Percentiles rank a stretch among this genome's conserved stretches.
Conservation (phyloP, 2,888 invertebrate genomes). For the Philereme transversata region DNA sequence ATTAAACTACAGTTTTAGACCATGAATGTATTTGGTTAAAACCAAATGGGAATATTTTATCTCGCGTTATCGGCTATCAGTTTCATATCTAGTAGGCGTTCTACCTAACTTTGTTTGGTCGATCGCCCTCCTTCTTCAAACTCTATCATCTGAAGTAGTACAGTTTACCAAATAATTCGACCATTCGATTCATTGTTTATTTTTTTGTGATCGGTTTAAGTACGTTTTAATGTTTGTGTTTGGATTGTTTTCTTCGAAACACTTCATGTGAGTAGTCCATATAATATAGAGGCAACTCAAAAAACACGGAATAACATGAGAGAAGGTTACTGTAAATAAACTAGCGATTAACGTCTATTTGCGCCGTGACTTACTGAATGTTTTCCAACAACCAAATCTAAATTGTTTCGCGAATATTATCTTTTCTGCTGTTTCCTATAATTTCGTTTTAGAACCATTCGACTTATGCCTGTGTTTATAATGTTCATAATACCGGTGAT, state of each 20-base stretch:
- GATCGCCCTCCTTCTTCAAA: constrained; percentile 10
- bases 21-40: constrained; percentile 20
- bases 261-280: constrained; percentile 25
- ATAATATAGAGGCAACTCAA: constrained; percentile 5
- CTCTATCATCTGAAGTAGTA: constrained; percentile 10
- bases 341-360: constrained; percentile 4
- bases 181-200: constrained; percentile 32
- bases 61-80: constrained; percentile 37
- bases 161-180: constrained; percentile 14
- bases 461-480: constrained; percentile 16
- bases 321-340: constrained; percentile 7
- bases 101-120: constrained; percentile 29
- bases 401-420: constrained; percentile 4
- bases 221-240: constrained; percentile 25
- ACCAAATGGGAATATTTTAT: constrained; percentile 30
- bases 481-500: constrained; percentile 41
- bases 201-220: constrained; percentile 25
- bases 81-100: constrained; percentile 22
- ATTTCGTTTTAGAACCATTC: constrained; percentile 10
- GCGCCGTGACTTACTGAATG: constrained; percentile 1
- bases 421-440: constrained; percentile 10
- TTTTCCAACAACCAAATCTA: constrained; percentile 8
- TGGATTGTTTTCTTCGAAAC: constrained; percentile 27
- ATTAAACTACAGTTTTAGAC: not conserved
- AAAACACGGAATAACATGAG: constrained; percentile 17